Base-by-base conservation (phyloP, 1,140 invertebrate genomes). In the Lepidurus packardi region DNA sequence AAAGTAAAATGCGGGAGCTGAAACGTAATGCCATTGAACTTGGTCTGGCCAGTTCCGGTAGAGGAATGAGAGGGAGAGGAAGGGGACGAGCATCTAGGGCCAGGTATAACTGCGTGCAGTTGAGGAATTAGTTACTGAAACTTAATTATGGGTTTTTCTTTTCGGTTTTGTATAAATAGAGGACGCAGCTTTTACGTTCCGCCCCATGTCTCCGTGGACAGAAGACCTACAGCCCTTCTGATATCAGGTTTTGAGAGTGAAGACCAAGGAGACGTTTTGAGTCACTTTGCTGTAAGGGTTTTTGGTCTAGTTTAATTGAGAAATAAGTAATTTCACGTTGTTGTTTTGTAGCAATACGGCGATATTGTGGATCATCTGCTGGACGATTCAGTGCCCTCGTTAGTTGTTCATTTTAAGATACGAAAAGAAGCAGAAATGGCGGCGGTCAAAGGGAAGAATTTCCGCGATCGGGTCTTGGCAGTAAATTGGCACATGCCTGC, bases 211-310 rank as follows among this genome's bases (percentile, higher is more conserved):
- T 89, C 89, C 1, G 89, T 95, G 10, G 94, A 95, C 86, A 91
- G 94, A 82, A 85, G 94, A 79, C 92, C 93, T 13, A 91, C 91
- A 1, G 91, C 92, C 82, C 85, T 95, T 74, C 87, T 93, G 80
- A 89, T 95, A 11, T 92, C 92, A 43, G 93, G 93, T 13, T 92
- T 92, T 83, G 90, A 91, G 83, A 86, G 86, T 73, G 90, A 91
- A 78, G 91, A 93, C 80, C 89, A 91, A 81, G 87, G 89, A 25
- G 89, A 90, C 78, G 88, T 93, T 77, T 82, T 92, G 80, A 85
- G 86, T 44, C 92, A 93, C 86, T 92, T 93, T 85, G 86, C 89
- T 82, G 92, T 93, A 88, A 88, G 86, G 85, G 75, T 43, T 34
- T 24, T 75, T 43, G 4, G 45, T 21, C 75, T 24, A 42, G 43